Conservation (phyloP, 2,797 vertebrate species). For the Adelosebastes latens region DNA sequence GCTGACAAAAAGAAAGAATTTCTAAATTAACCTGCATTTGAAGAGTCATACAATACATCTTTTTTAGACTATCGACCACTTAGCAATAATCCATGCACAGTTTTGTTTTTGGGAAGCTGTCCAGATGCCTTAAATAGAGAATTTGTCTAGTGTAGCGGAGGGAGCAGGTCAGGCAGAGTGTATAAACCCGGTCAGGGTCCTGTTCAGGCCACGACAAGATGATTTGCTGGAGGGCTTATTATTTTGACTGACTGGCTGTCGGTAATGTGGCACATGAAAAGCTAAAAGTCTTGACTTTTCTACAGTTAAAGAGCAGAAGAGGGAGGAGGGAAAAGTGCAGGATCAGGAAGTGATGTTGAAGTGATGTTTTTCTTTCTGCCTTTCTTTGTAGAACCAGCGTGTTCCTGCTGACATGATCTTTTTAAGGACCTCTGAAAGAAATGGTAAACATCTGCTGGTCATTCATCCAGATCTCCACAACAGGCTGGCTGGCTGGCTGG, state of each 20-base stretch:
- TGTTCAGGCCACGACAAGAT: conserved; percentile 52
- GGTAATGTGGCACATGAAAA: conserved; percentile 70
- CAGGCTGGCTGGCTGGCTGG: conserved; percentile 35
- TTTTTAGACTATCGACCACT: conserved; percentile 21
- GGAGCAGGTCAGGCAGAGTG: conserved; percentile 58
- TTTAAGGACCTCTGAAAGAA: conserved; percentile 98
- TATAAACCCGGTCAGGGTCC: conserved; percentile 56
- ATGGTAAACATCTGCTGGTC: conserved; percentile 94
- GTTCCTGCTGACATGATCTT: conserved; percentile 99
- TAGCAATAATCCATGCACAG: conserved; percentile 30
- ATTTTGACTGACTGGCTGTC: conserved; percentile 62
- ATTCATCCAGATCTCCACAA: conserved; percentile 78
- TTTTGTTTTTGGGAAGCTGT: conserved; percentile 43
- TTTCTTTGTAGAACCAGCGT: conserved; percentile 92
- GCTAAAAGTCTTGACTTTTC: conserved; percentile 40
- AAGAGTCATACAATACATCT: conserved; percentile 10
- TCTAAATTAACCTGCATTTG: neutral
- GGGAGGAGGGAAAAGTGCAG: conserved; percentile 17
- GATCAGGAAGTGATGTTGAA: conserved; percentile 59
- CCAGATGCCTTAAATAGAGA: conserved; percentile 31
- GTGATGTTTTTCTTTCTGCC: conserved; percentile 71
- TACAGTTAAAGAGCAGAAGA: conserved; percentile 39
- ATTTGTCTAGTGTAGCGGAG: conserved; percentile 37
- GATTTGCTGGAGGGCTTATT: conserved; percentile 69
- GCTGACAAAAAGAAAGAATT: neutral